These are phyloP conservation scores for Rotaria sp. DNA, from an alignment of 2,888 invertebrate genomes.

Conservation along the genomic window DNA sequence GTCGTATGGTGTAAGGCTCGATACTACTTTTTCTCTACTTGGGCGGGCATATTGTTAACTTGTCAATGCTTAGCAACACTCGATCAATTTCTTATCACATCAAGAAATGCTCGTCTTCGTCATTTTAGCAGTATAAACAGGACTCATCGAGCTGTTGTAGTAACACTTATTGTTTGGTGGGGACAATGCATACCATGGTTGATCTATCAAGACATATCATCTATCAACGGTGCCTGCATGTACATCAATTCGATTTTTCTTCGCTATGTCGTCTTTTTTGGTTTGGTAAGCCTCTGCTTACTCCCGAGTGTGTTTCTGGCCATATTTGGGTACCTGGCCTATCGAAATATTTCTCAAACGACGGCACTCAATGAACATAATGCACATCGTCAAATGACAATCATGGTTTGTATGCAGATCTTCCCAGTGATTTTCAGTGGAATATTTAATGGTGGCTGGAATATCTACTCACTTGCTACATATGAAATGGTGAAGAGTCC, in stretches of 20 bases:
- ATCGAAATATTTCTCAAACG: too few species aligned
- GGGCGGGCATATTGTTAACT: not conserved
- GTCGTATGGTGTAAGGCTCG: not conserved
- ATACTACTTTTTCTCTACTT: not conserved
- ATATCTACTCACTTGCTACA: too few species aligned
- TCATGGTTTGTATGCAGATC: too few species aligned
- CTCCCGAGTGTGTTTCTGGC: too few species aligned
- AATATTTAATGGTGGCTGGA: too few species aligned
- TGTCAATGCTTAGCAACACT: not conserved
- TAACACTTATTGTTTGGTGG: not conserved
- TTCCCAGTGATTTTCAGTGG: too few species aligned
- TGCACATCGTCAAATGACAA: too few species aligned
- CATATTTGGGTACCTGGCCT: too few species aligned
- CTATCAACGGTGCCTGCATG: not conserved
- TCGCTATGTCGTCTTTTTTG: not conserved
- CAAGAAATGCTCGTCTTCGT: not conserved
- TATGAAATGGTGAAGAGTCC: too few species aligned
- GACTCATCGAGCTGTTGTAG: not conserved
- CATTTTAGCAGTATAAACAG: not conserved
- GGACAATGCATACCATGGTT: not conserved
- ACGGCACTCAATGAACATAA: too few species aligned
- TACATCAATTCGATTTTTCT: not conserved
- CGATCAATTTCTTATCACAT: not conserved
- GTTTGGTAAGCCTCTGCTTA: not conserved
- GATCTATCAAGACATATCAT: not conserved